Percentiles rank a stretch among this genome's conserved stretches.
These are phyloP conservation scores for Diplosoma virens DNA, from an alignment of 23 tunicate species.

Conservation along the genomic window DNA sequence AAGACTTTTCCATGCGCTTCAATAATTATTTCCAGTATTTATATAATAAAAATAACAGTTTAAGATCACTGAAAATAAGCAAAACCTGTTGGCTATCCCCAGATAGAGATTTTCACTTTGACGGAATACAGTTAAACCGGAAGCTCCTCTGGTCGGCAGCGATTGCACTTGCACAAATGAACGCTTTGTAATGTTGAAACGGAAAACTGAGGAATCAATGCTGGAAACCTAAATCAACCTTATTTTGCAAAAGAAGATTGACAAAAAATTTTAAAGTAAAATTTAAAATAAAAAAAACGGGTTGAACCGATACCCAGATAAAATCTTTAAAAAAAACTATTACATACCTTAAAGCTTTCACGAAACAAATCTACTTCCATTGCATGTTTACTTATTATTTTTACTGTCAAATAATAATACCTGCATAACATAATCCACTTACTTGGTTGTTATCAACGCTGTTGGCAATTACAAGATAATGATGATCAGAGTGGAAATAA, in stretches of 20 bases:
- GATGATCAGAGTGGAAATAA: slow-evolving; percentile 13
- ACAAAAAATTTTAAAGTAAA: too few species aligned
- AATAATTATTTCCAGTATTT: background rate
- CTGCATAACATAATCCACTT: too few species aligned
- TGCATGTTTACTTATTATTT: too few species aligned
- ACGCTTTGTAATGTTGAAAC: slow-evolving; percentile 21
- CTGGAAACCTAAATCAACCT: slow-evolving; percentile 62
- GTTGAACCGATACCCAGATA: too few species aligned
- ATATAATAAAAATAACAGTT: background rate
- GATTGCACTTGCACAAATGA: slow-evolving; percentile 53
- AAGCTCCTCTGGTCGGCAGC: slow-evolving; percentile 79
- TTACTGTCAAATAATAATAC: too few species aligned
- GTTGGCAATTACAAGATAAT: slow-evolving; percentile 65
- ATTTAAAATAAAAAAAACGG: too few species aligned
- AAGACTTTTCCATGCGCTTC: background rate
- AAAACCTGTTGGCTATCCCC: slow-evolving; percentile 81
- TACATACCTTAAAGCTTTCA: too few species aligned
- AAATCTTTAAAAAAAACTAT: too few species aligned
- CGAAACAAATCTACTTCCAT: too few species aligned
- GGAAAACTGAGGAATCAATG: slow-evolving; percentile 57
- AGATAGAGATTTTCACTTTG: slow-evolving; percentile 34
- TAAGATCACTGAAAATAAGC: too few species aligned
- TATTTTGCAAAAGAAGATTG: too few species aligned
- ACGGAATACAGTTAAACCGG: slow-evolving; percentile 23
- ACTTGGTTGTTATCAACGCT: slow-evolving; percentile 64